Evolutionary conservation across 2,888 invertebrate species (phyloP), one percentile per base, ranked within the genome.

Genomic region (Diarsia rubi): DNA sequence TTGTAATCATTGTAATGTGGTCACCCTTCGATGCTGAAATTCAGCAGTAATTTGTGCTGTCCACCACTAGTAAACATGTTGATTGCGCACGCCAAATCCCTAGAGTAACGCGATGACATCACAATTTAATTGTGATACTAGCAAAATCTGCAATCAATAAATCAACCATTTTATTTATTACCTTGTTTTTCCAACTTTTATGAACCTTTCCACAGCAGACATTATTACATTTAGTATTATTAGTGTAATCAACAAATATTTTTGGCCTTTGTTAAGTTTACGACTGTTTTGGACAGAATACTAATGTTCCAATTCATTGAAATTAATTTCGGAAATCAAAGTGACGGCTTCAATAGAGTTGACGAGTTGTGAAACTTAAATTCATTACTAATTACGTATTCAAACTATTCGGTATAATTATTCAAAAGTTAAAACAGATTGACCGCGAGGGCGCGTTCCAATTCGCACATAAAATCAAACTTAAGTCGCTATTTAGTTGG

Each of bases 391-490:
- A 68, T 44, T 75, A 45, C 45, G 45, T 59, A 68, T 47, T 70
- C 69, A 72, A 81, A 84, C 57, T 71, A 82, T 75, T 82, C 67
- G 64, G 76, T 74, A 73, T 69, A 82, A 81, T 83, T 78, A 85
- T 81, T 84, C 73, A 73, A 83, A 81, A 81, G 76, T 81, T 73
- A 71, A 82, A 81, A 76, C 70, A 75, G 75, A 86, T 85, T 83
- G 84, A 82, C 85, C 77, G 79, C 65, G 63, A 79, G 64, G 78
- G 75, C 72, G 75, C 72, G 78, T 73, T 65, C 65, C 71, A 44
- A 83, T 77, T 84, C 82, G 81, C 84, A 82, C 86, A 89, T 91
- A 89, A 91, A 91, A 92, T 89, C 88, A 88, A 89, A 87, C 85
- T 90, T 85, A 88, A 90, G 88, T 88, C 79, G 81, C 88, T 82